Evolutionary conservation across 2,113 vertebrate genomes (phyloP).

Genomic region (Pseudonaja textilis): DNA sequence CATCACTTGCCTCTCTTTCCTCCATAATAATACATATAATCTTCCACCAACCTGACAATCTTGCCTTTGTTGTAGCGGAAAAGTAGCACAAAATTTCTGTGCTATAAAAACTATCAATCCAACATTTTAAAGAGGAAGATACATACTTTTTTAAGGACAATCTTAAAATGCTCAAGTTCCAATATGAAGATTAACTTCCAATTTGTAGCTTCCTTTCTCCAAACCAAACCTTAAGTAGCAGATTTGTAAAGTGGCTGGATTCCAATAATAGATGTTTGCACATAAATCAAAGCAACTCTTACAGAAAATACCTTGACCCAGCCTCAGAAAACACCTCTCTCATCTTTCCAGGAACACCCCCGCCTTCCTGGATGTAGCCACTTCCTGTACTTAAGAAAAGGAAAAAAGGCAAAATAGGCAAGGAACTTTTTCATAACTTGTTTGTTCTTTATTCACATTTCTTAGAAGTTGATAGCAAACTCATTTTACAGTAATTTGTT

Average conservation of each 20-base stretch:
- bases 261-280: background rate
- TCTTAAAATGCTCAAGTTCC: background rate
- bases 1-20: background rate
- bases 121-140: background rate
- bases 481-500: slow-evolving; percentile 4
- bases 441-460: slow-evolving; percentile 22
- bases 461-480: background rate
- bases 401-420: background rate
- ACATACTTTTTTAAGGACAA: background rate
- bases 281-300: slow-evolving; percentile 6
- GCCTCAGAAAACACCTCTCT: slow-evolving; percentile 25
- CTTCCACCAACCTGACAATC: background rate
- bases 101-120: background rate
- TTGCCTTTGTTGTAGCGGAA: background rate
- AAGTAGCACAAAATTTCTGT: background rate
- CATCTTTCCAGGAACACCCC: background rate
- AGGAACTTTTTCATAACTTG: background rate
- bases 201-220: background rate
- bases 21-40: background rate
- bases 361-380: background rate
- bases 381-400: background rate
- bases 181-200: background rate
- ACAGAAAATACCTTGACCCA: slow-evolving; percentile 10
- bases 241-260: background rate
- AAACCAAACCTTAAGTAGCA: background rate